Conservation (phyloP, 2,797 vertebrate genomes). For the Oceanodroma leucorhoa region DNA sequence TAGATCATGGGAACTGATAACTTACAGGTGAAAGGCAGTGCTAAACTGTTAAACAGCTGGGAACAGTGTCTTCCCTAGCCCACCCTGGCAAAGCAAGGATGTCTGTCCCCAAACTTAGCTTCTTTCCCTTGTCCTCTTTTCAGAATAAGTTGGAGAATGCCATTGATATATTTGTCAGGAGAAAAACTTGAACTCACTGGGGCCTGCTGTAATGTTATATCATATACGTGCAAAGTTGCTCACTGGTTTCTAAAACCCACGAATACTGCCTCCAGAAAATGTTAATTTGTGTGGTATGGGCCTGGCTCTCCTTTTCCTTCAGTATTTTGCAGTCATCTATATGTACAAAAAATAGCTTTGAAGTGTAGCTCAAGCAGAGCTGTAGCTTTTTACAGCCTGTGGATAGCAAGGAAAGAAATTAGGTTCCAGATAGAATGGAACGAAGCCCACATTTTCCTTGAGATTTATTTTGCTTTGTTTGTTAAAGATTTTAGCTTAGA, state of each 20-base stretch:
- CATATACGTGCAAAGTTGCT: neutral
- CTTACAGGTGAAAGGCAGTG: neutral
- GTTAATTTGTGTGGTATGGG: neutral
- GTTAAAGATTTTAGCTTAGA: neutral
- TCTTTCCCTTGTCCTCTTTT: neutral
- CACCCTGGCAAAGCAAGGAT: neutral
- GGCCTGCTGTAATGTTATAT: neutral
- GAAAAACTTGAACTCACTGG: neutral
- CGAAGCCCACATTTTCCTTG: neutral
- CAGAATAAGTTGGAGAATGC: constrained; percentile 27
- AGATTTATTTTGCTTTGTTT: neutral
- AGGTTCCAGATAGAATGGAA: neutral
- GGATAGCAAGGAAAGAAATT: neutral
- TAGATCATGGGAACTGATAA: neutral
- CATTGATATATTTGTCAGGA: neutral
- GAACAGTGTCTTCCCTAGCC: neutral
- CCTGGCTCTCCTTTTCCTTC: neutral
- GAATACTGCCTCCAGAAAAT: neutral
- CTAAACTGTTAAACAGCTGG: neutral
- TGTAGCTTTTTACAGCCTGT: neutral
- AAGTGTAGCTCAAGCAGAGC: neutral
- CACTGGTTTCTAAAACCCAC: neutral
- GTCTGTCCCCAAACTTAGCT: neutral
- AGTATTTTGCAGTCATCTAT: neutral
- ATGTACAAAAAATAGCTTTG: neutral